A percentile compares a stretch with the other conserved stretches of the same genome.
phyloP scores from a whole-genome alignment of 2,888 invertebrate species.

The Pseudoips prasinana region DNA sequence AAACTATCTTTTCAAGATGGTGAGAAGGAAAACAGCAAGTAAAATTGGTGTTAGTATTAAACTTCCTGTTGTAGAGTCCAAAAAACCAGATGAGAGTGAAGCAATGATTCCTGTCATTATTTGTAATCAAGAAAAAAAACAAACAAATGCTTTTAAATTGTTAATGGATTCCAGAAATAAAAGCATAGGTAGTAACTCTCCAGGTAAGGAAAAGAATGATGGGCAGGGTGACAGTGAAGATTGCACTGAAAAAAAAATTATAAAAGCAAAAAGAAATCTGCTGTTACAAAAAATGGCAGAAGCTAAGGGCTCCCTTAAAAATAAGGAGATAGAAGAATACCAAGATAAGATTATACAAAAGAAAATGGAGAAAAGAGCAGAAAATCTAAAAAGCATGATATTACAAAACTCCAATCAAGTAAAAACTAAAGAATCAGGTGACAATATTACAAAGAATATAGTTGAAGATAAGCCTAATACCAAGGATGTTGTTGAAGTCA shows the following conservation, averaged over 20 bases:
- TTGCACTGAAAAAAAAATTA: constrained; percentile 46
- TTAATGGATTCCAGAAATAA: constrained; percentile 86
- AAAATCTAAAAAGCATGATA: constrained; percentile 77
- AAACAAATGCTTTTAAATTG: constrained; percentile 83
- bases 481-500: constrained; percentile 6
- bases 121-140: constrained; percentile 46
- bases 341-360: constrained; percentile 80
- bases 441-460: constrained; percentile 8
- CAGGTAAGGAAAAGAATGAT: constrained; percentile 74
- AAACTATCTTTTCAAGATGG: constrained; percentile 69
- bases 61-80: constrained; percentile 9
- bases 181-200: constrained; percentile 83
- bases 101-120: constrained; percentile 25
- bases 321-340: constrained; percentile 80
- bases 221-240: constrained; percentile 46
- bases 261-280: constrained; percentile 73
- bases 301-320: constrained; percentile 82
- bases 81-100: constrained; percentile 13
- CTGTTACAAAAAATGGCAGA: constrained; percentile 84
- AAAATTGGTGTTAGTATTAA: constrained; percentile 23
- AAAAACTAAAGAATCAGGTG: constrained; percentile 17
- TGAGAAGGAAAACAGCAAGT: constrained; percentile 43
- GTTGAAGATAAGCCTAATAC: constrained; percentile 7
- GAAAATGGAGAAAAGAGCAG: constrained; percentile 83
- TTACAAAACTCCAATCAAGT: constrained; percentile 43